Evolutionary conservation across 1,140 invertebrate species (phyloP).

Genomic region (Cecropterus lyciades): DNA sequence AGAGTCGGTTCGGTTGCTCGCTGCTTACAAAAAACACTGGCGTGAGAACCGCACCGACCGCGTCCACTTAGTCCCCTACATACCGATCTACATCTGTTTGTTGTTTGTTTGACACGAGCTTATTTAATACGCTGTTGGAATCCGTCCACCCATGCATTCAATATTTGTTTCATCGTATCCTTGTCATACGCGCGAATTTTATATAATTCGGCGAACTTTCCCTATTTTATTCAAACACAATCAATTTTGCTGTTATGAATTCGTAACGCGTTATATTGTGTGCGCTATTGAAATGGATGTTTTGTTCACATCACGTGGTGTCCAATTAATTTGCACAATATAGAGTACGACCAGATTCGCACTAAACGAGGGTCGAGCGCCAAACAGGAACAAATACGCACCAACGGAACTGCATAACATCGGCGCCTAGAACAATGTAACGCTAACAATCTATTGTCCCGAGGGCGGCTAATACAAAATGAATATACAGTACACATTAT

Average conservation of each 20-base stretch:
- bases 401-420: conserved; percentile 30
- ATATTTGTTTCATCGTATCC: conserved; percentile 26
- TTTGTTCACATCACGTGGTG: conserved; percentile 15
- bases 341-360: conserved; percentile 10
- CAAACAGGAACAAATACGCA: conserved; percentile 34
- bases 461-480: conserved; percentile 17
- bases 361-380: conserved; percentile 13
- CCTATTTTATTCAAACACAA: conserved; percentile 5
- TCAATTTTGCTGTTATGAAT: conserved; percentile 6
- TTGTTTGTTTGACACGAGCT: conserved; percentile 32
- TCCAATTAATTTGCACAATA: conserved; percentile 34
- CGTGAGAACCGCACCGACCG: conserved; percentile 37
- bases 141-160: conserved; percentile 20
- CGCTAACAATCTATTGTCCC: conserved; percentile 33
- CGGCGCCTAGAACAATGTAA: conserved; percentile 26
- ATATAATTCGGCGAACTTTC: conserved; percentile 6
- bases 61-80: conserved; percentile 37
- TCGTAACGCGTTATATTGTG: conserved; percentile 12
- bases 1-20: conserved; percentile 37
- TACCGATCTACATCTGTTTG: conserved; percentile 28
- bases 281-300: conserved; percentile 9
- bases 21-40: conserved; percentile 40
- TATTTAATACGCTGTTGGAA: conserved; percentile 30
- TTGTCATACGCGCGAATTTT: conserved; percentile 25
- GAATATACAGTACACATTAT: conserved; percentile 6